Evolutionary conservation across 1,140 invertebrate genomes (phyloP).

Genomic region (Hyles vespertilio): DNA sequence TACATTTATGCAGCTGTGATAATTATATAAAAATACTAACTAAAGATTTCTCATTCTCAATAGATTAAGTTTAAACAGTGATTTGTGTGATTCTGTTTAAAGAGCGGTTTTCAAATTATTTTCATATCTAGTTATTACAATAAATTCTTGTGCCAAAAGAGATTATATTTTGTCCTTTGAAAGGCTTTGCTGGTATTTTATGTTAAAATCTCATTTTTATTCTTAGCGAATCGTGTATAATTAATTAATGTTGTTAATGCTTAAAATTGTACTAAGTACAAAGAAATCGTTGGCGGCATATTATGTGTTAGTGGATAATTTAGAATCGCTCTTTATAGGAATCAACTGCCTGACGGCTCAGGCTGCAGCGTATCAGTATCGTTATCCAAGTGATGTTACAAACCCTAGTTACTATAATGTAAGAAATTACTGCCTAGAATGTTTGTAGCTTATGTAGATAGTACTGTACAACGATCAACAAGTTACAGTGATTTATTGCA

Average conservation of each 20-base stretch:
- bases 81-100: no score
- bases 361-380: conserved; percentile 15
- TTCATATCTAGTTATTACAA: no score
- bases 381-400: conserved; percentile 44
- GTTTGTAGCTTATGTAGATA: conserved; percentile 46
- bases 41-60: conserved; percentile 5
- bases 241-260: no score
- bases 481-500: conserved; percentile 71
- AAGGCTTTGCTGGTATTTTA: no score
- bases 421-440: conserved; percentile 47
- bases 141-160: no score
- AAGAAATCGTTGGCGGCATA: no score
- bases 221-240: no score
- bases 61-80: conserved; percentile 2
- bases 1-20: conserved; percentile 12
- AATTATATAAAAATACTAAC: conserved; percentile 1
- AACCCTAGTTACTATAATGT: conserved; percentile 34
- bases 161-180: no score
- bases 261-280: no score
- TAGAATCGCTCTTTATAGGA: neutral
- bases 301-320: no score
- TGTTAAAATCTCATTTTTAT: no score
- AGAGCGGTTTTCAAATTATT: no score
- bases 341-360: neutral
- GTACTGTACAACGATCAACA: conserved; percentile 38